Conservation (phyloP, 2,888 invertebrate species). For the Acrobasis consociella region DNA sequence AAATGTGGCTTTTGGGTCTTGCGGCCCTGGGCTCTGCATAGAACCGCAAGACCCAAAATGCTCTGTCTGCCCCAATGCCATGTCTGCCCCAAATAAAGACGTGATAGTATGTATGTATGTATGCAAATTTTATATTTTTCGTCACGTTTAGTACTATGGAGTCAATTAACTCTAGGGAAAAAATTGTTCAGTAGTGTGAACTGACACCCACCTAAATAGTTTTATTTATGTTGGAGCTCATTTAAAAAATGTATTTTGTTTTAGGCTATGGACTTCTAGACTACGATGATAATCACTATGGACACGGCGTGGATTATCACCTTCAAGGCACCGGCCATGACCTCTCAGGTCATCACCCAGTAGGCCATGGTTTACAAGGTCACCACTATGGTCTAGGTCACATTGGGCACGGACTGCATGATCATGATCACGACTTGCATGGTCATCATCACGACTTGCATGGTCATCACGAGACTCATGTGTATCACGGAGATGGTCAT, state of each 20-base stretch:
- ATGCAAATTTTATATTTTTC: no score
- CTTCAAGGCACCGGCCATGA: slow-evolving; percentile 30
- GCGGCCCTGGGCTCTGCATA: no score
- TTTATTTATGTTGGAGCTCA: neutral
- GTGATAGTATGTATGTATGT: no score
- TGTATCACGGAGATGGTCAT: slow-evolving; percentile 39
- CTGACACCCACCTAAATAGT: no score
- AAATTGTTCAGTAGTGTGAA: no score
- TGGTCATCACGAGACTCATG: slow-evolving; percentile 39
- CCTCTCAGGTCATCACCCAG: slow-evolving; percentile 33
- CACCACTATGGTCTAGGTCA: slow-evolving; percentile 33
- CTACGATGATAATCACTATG: slow-evolving; percentile 61
- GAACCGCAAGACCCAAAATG: no score
- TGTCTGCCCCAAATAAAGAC: no score
- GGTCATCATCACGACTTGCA: slow-evolving; percentile 34
- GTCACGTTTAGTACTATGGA: no score
- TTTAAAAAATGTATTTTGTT: slow-evolving; percentile 22
- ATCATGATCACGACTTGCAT: slow-evolving; percentile 31
- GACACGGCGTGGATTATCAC: slow-evolving; percentile 57
- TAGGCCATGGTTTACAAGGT: slow-evolving; percentile 32
- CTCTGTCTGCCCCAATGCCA: no score
- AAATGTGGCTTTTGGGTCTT: no score
- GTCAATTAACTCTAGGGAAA: no score
- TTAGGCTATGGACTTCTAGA: slow-evolving; percentile 61
- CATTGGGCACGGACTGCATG: neutral